phyloP scores from a whole-genome alignment of 2,888 invertebrate species.

The Steromphala cineraria region DNA sequence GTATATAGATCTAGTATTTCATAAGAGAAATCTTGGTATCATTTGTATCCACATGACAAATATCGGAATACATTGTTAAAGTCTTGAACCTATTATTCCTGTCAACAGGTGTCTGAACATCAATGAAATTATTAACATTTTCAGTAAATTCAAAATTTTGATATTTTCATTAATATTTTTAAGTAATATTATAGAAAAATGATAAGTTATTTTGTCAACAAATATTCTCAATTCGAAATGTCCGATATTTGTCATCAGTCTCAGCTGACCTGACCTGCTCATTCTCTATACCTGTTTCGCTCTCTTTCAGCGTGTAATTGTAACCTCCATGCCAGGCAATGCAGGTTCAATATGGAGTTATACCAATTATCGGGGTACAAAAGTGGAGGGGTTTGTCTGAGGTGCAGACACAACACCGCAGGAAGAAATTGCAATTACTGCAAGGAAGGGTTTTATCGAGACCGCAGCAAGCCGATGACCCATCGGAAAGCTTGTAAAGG shows the following conservation, averaged over 20 bases:
- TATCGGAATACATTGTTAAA: neutral
- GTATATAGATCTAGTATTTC: no score
- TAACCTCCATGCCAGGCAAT: constrained; percentile 95
- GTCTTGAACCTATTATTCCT: neutral
- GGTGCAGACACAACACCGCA: constrained; percentile 95
- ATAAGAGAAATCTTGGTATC: no score
- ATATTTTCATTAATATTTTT: no score
- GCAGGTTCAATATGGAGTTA: constrained; percentile 98
- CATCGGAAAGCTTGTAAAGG: constrained; percentile 98
- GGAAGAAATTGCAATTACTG: constrained; percentile 98
- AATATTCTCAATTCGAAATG: no score
- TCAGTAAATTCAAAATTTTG: no score
- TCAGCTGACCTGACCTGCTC: neutral
- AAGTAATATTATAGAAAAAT: no score
- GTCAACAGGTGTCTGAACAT: no score
- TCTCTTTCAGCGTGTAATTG: constrained; percentile 92
- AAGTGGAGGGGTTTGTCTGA: constrained; percentile 96
- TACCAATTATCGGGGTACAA: constrained; percentile 95
- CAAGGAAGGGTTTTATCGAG: constrained; percentile 96
- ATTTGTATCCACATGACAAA: no score
- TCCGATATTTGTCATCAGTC: neutral
- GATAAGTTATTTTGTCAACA: no score
- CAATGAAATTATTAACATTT: no score
- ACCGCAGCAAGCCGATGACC: constrained; percentile 91
- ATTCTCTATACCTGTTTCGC: constrained; percentile 8